Evolutionary conservation across 2,888 invertebrate genomes (phyloP).

Genomic region (Eristalis tenax): DNA sequence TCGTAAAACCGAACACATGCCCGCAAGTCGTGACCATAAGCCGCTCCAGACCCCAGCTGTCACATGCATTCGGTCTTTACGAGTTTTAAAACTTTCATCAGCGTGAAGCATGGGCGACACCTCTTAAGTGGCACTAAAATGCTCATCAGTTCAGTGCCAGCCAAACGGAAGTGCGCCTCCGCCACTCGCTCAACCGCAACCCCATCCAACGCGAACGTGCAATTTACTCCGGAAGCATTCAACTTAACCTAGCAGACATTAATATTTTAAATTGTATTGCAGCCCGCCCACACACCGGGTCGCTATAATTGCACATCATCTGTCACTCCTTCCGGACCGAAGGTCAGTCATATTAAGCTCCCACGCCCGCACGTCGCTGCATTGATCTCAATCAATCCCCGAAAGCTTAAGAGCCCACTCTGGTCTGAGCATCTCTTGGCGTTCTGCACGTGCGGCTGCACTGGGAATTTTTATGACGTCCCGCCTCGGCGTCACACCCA

Average conservation of each 20-base stretch:
- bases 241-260: constrained; percentile 59
- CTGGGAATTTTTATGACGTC: constrained; percentile 2
- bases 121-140: constrained; percentile 47
- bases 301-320: constrained; percentile 54
- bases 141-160: constrained; percentile 39
- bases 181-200: background rate
- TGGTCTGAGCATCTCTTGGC: background rate
- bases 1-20: background rate
- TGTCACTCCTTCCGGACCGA: constrained; percentile 7
- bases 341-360: constrained; percentile 13
- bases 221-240: constrained; percentile 31
- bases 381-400: constrained; percentile 60
- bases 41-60: background rate
- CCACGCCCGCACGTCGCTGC: background rate
- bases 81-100: constrained; percentile 40
- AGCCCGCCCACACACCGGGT: background rate
- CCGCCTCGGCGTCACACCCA: too few relatives aligned
- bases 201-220: background rate
- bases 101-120: constrained; percentile 35
- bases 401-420: constrained; percentile 7
- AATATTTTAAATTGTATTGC: constrained; percentile 60
- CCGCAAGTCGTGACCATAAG: constrained; percentile 11
- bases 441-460: constrained; percentile 22
- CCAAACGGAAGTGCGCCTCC: background rate
- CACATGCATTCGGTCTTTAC: constrained; percentile 26